Percentiles rank a stretch among this genome's conserved stretches.
These are phyloP conservation scores for Physella acuta DNA, from an alignment of 1,140 invertebrate genomes.

Conservation along the genomic window DNA sequence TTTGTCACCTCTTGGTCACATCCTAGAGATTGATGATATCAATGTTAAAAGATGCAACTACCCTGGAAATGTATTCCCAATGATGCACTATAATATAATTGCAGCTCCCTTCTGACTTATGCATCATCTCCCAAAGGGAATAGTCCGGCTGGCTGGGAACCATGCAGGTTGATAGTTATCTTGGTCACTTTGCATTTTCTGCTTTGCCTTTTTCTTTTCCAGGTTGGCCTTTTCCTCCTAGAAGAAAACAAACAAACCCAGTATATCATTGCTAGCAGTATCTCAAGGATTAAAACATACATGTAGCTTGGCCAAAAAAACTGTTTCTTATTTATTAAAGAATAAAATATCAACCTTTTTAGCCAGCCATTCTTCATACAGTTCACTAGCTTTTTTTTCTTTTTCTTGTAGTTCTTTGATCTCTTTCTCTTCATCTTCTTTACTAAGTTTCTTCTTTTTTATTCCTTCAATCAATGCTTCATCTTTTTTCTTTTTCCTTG, in stretches of 20 bases:
- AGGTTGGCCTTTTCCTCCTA: constrained; percentile 22
- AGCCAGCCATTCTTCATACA: constrained; percentile 5
- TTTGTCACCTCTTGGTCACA: too few relatives aligned
- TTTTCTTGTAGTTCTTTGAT: constrained; percentile 1
- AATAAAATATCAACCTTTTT: constrained; percentile 15
- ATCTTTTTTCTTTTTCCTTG: not conserved
- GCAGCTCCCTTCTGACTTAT: too few relatives aligned
- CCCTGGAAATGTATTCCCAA: too few relatives aligned
- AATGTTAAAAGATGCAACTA: too few relatives aligned
- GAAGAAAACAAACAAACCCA: not conserved
- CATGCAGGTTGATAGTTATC: constrained; percentile 33
- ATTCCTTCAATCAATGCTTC: not conserved
- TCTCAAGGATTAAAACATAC: too few relatives aligned
- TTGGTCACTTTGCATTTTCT: constrained; percentile 21
- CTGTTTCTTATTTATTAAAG: too few relatives aligned
- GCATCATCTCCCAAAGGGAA: constrained; percentile 32
- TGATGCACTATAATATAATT: too few relatives aligned
- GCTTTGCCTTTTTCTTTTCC: constrained; percentile 25
- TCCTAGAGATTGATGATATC: too few relatives aligned
- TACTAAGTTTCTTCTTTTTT: not conserved
- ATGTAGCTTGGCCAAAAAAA: too few relatives aligned
- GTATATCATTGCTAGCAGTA: too few relatives aligned
- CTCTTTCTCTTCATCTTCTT: not conserved
- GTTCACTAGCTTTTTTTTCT: not conserved
- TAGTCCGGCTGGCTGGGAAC: constrained; percentile 31